Percentiles rank a stretch among this genome's conserved stretches.
Conservation (phyloP, 2,888 invertebrate genomes). For the Chymomyza amoena region DNA sequence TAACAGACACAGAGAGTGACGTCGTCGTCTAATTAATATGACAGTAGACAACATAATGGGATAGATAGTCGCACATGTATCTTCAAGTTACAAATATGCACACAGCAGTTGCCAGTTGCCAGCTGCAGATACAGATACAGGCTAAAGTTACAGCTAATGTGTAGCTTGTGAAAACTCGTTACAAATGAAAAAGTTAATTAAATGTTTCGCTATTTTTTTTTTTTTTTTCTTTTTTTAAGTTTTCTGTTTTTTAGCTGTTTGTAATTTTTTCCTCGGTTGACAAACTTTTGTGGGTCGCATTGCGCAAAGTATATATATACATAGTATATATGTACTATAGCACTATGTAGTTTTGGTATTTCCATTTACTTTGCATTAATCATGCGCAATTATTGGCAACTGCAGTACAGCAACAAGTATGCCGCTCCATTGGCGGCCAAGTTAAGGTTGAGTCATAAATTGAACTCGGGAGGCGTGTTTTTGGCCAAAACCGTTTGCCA, state of each 20-base stretch:
- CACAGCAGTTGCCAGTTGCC: background rate
- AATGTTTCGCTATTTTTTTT: conserved; percentile 7
- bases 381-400: conserved; percentile 31
- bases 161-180: conserved; percentile 44
- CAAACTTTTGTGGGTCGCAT: conserved; percentile 20
- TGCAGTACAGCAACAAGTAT: background rate
- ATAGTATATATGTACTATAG: background rate
- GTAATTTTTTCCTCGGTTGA: conserved; percentile 11
- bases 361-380: conserved; percentile 25
- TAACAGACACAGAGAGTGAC: conserved; percentile 33
- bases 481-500: background rate
- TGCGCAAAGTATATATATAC: conserved; percentile 15
- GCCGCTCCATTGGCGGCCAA: conserved; percentile 19
- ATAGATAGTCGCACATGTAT: background rate
- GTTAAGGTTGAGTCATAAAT: conserved; percentile 41
- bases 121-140: background rate
- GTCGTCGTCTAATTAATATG: conserved; percentile 9
- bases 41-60: conserved; percentile 5
- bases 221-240: background rate
- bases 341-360: background rate
- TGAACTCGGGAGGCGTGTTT: conserved; percentile 13
- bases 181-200: conserved; percentile 32
- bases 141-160: conserved; percentile 7
- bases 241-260: background rate
- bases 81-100: background rate